These are phyloP conservation scores for Junonia oenone DNA, from an alignment of 2,888 invertebrate species.

Conservation along the genomic window DNA sequence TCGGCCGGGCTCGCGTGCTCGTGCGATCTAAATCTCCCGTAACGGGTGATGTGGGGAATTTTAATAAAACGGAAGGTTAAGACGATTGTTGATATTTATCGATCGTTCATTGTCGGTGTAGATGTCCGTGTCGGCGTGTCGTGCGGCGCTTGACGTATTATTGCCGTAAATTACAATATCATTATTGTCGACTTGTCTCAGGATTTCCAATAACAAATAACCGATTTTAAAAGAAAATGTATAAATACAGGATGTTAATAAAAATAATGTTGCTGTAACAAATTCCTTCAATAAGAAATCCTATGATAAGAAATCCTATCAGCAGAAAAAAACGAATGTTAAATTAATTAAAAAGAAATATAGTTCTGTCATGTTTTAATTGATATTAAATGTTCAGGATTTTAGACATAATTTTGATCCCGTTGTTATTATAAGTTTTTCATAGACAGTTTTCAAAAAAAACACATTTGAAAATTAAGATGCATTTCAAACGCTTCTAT, in stretches of 20 bases:
- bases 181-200: conserved; percentile 38
- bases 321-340: no score
- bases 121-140: conserved; percentile 11
- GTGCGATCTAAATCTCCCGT: conserved; percentile 28
- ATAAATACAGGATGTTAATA: conserved; percentile 31
- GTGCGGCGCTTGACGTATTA: conserved; percentile 28
- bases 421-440: no score
- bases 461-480: neutral
- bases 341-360: no score
- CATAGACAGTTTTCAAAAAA: no score
- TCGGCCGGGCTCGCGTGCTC: conserved; percentile 25
- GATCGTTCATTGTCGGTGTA: conserved; percentile 19
- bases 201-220: conserved; percentile 33
- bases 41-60: conserved; percentile 24
- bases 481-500: no score
- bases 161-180: conserved; percentile 43
- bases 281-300: neutral
- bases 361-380: no score
- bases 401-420: no score
- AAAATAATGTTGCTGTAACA: no score
- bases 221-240: conserved; percentile 22
- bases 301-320: no score
- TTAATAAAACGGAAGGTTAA: conserved; percentile 25
- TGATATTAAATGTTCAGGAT: no score
- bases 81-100: conserved; percentile 24